Conservation (phyloP, 1,140 invertebrate species). For the Nymphalis io region DNA sequence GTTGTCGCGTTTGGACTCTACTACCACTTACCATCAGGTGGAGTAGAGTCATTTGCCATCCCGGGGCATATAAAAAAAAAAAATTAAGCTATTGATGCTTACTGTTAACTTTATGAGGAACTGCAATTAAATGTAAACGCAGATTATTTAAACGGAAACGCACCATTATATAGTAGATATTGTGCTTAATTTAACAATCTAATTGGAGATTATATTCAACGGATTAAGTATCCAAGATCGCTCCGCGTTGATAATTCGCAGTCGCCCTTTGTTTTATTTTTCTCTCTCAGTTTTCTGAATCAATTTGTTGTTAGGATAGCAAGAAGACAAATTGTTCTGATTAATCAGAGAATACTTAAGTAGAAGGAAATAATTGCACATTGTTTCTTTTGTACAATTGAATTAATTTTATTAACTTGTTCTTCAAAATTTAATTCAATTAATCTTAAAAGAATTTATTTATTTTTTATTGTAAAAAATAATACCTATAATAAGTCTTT, state of each 20-base stretch:
- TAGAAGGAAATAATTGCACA: not conserved
- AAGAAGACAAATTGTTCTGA: constrained; percentile 6
- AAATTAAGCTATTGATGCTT: no score
- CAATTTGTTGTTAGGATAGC: constrained; percentile 1
- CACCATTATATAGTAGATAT: not conserved
- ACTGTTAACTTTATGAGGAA: no score
- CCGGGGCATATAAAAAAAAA: no score
- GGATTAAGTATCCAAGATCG: constrained; percentile 1
- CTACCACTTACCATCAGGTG: no score
- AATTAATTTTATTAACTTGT: not conserved
- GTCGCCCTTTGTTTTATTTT: not conserved
- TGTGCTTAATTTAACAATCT: not conserved
- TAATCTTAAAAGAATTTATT: no score
- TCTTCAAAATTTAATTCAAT: no score
- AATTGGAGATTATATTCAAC: not conserved
- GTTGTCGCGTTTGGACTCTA: no score
- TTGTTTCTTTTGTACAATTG: not conserved
- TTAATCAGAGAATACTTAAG: constrained; percentile 1
- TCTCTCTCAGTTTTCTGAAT: not conserved
- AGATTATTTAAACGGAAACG: not conserved
- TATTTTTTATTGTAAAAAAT: no score
- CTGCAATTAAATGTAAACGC: no score
- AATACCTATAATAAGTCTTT: no score
- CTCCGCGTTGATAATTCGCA: not conserved
- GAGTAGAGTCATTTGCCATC: no score